phyloP scores from a whole-genome alignment of 2,797 vertebrate genomes.

The Scleropages formosus region DNA sequence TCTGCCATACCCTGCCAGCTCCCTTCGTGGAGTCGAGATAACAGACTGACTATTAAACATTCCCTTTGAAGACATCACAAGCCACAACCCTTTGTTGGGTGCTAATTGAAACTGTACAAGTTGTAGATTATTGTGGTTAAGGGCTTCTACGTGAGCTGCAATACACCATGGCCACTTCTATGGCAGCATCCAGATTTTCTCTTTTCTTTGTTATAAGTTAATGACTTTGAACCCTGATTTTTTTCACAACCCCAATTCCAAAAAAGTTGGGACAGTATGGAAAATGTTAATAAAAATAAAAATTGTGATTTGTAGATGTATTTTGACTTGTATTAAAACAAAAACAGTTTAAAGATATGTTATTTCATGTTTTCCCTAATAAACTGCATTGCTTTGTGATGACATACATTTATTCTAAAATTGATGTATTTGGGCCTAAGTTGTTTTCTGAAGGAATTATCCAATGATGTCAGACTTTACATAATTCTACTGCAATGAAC shows the following conservation, averaged over 20 bases:
- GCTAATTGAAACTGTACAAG: constrained; percentile 63
- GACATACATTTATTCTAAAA: too few species aligned
- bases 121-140: constrained; percentile 45
- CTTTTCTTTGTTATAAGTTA: neutral
- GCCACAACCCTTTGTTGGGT: constrained; percentile 59
- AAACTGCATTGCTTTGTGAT: too few species aligned
- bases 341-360: too few species aligned
- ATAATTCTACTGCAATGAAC: constrained; percentile 9
- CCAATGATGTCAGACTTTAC: neutral
- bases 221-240: constrained; percentile 3
- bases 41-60: constrained; percentile 67
- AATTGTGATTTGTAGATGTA: too few species aligned
- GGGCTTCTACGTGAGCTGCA: constrained; percentile 52
- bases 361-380: too few species aligned
- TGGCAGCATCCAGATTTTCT: neutral
- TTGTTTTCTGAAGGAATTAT: neutral
- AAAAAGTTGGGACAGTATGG: too few species aligned
- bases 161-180: constrained; percentile 36
- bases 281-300: too few species aligned
- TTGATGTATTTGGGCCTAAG: too few species aligned
- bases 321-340: too few species aligned
- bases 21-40: constrained; percentile 58
- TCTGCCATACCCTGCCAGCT: constrained; percentile 54
- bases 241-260: too few species aligned
- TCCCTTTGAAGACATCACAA: constrained; percentile 55